These are phyloP conservation scores for Salarias fasciatus DNA, from an alignment of 2,797 vertebrate species.

Conservation along the genomic window DNA sequence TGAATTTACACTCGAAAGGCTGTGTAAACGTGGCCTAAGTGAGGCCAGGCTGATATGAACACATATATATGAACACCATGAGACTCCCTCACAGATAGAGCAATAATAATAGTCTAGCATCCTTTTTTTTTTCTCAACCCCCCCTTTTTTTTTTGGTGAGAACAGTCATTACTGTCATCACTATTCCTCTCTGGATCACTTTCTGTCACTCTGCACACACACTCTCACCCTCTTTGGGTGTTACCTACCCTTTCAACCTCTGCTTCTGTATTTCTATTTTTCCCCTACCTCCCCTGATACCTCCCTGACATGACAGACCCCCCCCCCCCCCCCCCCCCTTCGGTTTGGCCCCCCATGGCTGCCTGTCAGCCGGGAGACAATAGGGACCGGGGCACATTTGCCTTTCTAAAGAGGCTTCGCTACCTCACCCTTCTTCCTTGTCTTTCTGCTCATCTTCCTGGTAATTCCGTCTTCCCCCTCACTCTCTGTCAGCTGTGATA, in stretches of 20 bases:
- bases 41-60: too few species aligned
- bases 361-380: constrained; percentile 68
- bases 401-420: constrained; percentile 64
- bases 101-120: constrained; percentile 57
- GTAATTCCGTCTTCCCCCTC: constrained; percentile 3
- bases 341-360: constrained; percentile 50
- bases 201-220: constrained; percentile 37
- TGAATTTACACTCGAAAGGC: too few species aligned
- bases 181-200: constrained; percentile 58
- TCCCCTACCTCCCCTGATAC: constrained; percentile 27
- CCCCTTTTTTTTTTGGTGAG: too few species aligned
- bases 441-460: constrained; percentile 27
- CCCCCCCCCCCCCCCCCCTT: constrained; percentile 15
- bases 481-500: constrained; percentile 51
- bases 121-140: constrained; percentile 53
- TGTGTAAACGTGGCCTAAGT: too few species aligned
- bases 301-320: constrained; percentile 52
- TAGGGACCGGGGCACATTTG: constrained; percentile 58
- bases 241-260: constrained; percentile 43
- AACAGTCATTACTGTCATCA: constrained; percentile 66
- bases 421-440: constrained; percentile 18
- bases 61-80: constrained; percentile 15
- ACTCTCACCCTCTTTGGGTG: constrained; percentile 28
- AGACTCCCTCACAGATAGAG: constrained; percentile 26
- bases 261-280: constrained; percentile 52